Base-by-base conservation (phyloP, 2,113 vertebrate genomes). In the Centropus bengalensis region DNA sequence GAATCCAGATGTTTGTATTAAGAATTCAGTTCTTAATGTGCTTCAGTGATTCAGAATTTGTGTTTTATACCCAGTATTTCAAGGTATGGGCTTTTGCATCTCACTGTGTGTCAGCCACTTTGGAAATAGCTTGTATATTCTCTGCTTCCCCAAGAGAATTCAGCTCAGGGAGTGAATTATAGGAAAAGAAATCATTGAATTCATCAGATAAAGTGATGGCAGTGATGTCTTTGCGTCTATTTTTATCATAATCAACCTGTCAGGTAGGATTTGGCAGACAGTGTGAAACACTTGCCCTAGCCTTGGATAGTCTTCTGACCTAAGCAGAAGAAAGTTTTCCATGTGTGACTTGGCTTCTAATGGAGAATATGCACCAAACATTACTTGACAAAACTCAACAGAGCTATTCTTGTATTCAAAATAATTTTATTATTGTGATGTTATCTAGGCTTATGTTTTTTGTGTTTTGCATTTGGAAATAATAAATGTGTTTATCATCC, bases 41-140 rank as follows among this genome's bases (percentile, higher is more conserved):
- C 33, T 67, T 88, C 38, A 63, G 42, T 33, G 52, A 36, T 73
- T 30, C 47, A 88, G 21, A 75, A 75, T 71, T 88, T 5, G 4
- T 73, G 40, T 49, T 90, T 80, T 76, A 38, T 42, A 36, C 3
- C 4, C 11, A 21, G 1, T 68, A 49, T 36, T 93, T 89, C 54
- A 71, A 56, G 12, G 5, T 75, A 23, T 33, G 19, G 75, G 45
- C 40, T 32, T 71, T 81, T 89, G 69, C n/a, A 52, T 33, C 33
- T 82, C 0, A 0, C 28, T 36, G 12, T 45, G 7, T 70, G 62
- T 82, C 4, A 1, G 9, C 20, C 85, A 2, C 73, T 79, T 54
- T 55, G 33, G 58, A 66, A 69, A 51, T 49, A 60, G 19, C 6
- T 24, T 70, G 5, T 64, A 8, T 80, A 27, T 63, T 78, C 17